These are phyloP conservation scores for Aproaerema taeniolella DNA, from an alignment of 2,888 invertebrate species.

Conservation along the genomic window DNA sequence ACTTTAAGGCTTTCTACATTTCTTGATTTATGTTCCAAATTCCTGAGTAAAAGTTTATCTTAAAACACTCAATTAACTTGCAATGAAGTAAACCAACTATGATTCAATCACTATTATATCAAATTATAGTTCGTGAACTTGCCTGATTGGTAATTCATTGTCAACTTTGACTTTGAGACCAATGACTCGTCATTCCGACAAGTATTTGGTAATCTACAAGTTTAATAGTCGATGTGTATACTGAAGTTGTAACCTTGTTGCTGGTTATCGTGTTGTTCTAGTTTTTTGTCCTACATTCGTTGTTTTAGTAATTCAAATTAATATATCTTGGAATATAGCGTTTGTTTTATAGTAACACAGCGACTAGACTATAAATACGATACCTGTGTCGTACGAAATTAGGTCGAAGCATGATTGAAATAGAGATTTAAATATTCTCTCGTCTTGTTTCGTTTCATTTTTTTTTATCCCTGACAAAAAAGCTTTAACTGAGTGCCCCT, in stretches of 20 bases:
- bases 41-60: too few relatives aligned
- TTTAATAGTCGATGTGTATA: conserved; percentile 1
- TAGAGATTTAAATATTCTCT: too few relatives aligned
- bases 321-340: not conserved
- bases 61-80: not conserved
- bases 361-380: too few relatives aligned
- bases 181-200: not conserved
- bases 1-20: not conserved
- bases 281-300: conserved; percentile 8
- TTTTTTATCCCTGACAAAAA: too few relatives aligned
- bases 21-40: not conserved
- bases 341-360: too few relatives aligned
- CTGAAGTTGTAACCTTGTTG: conserved; percentile 4
- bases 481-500: too few relatives aligned
- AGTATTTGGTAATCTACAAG: not conserved
- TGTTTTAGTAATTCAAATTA: conserved; percentile 1
- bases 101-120: too few relatives aligned
- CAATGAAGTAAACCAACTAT: too few relatives aligned
- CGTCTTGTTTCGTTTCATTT: too few relatives aligned
- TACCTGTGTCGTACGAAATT: too few relatives aligned
- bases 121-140: too few relatives aligned
- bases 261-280: conserved; percentile 5
- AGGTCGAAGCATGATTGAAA: too few relatives aligned
- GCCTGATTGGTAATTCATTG: conserved; percentile 4
- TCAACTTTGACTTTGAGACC: not conserved